Percentiles rank a stretch among this genome's conserved stretches.
Conservation (phyloP, 2,888 invertebrate species). For the Agrotis puta region DNA sequence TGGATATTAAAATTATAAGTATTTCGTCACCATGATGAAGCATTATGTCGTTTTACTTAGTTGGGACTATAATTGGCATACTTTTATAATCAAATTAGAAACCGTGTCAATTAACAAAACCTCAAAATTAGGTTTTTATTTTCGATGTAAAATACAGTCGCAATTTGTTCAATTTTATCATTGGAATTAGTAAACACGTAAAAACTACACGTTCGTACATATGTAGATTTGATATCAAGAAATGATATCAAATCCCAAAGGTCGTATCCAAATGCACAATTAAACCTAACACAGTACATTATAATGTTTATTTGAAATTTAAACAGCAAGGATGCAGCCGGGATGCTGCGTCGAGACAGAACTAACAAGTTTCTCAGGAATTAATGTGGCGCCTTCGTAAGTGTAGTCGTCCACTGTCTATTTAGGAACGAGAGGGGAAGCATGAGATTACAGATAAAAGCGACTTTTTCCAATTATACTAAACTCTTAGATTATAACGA, state of each 20-base stretch:
- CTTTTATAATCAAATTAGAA: constrained; percentile 22
- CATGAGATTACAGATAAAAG: background rate
- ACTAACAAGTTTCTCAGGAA: constrained; percentile 75
- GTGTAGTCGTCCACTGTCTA: constrained; percentile 60
- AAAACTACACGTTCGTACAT: background rate
- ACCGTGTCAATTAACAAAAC: background rate
- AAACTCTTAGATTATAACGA: no score
- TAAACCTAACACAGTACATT: constrained; percentile 52
- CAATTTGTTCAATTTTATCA: no score
- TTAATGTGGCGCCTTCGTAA: constrained; percentile 66
- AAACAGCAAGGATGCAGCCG: constrained; percentile 66
- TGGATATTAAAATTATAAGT: constrained; percentile 61
- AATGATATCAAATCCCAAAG: background rate
- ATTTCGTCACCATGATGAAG: constrained; percentile 49
- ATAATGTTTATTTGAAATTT: constrained; percentile 71
- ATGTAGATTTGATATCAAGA: background rate
- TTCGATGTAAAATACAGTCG: no score
- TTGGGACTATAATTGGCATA: background rate
- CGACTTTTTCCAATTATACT: background rate
- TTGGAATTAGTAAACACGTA: no score
- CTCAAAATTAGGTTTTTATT: no score
- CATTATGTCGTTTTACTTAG: constrained; percentile 15
- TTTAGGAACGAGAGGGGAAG: constrained; percentile 14
- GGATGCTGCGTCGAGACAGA: constrained; percentile 68
- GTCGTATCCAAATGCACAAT: constrained; percentile 28